Evolutionary conservation across 2,888 invertebrate species (phyloP), one percentile per base, ranked within the genome.

Genomic region (Cordilura impudica): DNA sequence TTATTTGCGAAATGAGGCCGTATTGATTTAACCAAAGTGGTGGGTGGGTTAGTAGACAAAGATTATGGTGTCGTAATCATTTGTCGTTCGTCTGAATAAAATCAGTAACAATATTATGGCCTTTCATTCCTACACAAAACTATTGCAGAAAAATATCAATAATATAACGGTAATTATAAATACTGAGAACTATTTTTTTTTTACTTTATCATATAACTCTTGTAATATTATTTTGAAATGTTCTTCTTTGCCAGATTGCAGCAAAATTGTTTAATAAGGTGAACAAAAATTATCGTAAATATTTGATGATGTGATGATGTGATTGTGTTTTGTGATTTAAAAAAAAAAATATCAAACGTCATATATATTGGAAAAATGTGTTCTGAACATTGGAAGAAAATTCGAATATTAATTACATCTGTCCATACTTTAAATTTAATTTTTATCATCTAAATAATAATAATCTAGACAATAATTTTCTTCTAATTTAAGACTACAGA

Each of bases 341-440:
- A 26, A 4, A n/a, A n/a, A n/a, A 53, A 4, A 26, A 19, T 14
- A 1, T 14, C 10, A 66, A 53, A 43, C 39, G 39, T n/a, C 35
- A 66, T n/a, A 2, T 66, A 2, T 66, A 43, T 12, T 66, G 65
- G 65, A 39, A 39, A 23, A 2, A 12, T 4, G 4, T 43, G 1
- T 66, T 14, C 26, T 8, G n/a, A 1, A 16, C 14, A 6, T 6
- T 53, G 1, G 0, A 2, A 4, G 21, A 66, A 43, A 53, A 23
- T n/a, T 53, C 53, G 5, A 66, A 43, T 43, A 5, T 66, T 1
- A 66, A 66, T 66, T 53, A 66, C 7, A 18, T 35, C 0, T 65
- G 65, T 39, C 65, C 65, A 7, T 61, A 18, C 6, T 26, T 26
- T 0, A n/a, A 19, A 31, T 0, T 63, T 10, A 2, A 23, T 45